Conservation (phyloP, 2,113 vertebrate species). For the Malurus elegans region DNA sequence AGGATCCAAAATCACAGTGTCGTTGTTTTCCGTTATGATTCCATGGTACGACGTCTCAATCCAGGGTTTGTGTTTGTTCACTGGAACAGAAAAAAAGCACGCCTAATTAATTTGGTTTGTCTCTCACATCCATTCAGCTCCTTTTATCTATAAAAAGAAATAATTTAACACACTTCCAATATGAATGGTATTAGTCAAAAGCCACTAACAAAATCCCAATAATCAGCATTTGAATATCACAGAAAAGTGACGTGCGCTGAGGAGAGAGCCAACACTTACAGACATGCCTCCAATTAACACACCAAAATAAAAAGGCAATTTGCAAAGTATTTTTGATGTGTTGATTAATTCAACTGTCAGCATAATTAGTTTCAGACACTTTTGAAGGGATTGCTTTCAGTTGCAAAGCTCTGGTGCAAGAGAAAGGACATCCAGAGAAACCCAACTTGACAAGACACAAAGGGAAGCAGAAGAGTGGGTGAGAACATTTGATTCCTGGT, state of each 20-base stretch:
- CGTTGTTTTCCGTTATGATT: slow-evolving; percentile 93
- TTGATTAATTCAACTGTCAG: background rate
- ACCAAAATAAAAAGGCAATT: background rate
- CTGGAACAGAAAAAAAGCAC: slow-evolving; percentile 63
- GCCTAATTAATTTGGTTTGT: background rate
- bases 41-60: slow-evolving; percentile 97
- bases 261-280: background rate
- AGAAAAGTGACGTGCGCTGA: background rate
- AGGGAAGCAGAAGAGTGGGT: background rate
- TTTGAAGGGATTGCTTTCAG: background rate
- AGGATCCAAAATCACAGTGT: slow-evolving; percentile 91
- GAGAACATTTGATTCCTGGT: accelerated
- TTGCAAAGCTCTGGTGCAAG: background rate
- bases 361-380: background rate
- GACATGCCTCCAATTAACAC: background rate
- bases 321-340: background rate
- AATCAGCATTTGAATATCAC: background rate
- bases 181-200: background rate
- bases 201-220: background rate
- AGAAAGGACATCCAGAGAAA: background rate
- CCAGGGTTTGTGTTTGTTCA: slow-evolving; percentile 98
- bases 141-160: background rate
- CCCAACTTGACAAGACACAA: background rate
- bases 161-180: background rate
- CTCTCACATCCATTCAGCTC: background rate